Percentiles rank a stretch among this genome's conserved stretches.
Evolutionary conservation across 2,113 vertebrate genomes (phyloP).

Genomic region (Grantiella picta): DNA sequence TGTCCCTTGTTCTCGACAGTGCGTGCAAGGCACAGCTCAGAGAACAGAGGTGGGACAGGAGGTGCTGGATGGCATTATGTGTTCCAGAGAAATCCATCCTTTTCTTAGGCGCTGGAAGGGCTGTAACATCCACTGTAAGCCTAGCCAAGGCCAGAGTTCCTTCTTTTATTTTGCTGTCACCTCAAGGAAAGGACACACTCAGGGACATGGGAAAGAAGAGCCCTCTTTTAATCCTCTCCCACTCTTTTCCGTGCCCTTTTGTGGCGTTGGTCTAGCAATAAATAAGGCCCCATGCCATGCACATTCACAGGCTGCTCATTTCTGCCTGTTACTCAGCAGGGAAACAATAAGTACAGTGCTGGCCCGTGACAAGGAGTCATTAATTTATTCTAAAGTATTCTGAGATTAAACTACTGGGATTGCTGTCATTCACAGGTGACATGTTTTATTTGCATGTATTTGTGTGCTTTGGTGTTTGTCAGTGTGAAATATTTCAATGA

Average conservation of each 20-base stretch:
- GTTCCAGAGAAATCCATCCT: neutral
- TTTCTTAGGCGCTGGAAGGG: neutral
- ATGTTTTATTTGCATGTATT: neutral
- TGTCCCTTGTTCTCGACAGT: neutral
- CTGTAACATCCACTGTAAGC: neutral
- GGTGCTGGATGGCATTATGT: neutral
- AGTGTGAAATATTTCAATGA: neutral
- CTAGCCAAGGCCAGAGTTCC: neutral
- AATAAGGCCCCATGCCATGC: neutral
- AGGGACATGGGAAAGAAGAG: neutral
- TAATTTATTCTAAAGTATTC: neutral
- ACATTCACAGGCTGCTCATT: neutral
- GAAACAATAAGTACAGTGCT: neutral
- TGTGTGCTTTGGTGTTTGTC: neutral
- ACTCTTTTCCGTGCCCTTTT: neutral
- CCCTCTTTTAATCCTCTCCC: neutral
- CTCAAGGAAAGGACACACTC: neutral
- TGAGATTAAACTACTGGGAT: neutral
- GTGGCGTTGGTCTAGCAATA: neutral
- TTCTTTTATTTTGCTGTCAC: neutral
- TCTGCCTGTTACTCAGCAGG: neutral
- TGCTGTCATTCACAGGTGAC: neutral
- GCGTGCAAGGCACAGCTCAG: neutral
- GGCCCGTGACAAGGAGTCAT: neutral
- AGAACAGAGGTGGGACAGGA: accelerated